These are phyloP conservation scores for Alaudala cheleensis DNA, from an alignment of 2,113 vertebrate genomes.

Conservation along the genomic window DNA sequence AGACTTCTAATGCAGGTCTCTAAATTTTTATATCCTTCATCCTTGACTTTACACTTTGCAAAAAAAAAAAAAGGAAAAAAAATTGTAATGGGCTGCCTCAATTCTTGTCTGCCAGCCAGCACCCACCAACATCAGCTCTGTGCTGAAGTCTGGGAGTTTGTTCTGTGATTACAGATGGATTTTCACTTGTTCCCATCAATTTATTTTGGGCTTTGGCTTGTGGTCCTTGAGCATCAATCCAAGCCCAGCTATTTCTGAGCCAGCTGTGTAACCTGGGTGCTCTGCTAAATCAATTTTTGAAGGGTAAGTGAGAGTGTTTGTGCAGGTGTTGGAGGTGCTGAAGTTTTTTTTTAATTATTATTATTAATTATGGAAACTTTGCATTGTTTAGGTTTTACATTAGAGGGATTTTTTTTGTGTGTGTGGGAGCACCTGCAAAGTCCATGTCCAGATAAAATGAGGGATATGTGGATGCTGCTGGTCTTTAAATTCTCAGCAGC, in stretches of 20 bases:
- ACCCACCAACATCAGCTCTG: neutral
- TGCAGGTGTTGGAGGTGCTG: neutral
- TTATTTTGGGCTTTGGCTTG: neutral
- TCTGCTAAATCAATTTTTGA: neutral
- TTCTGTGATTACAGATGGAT: neutral
- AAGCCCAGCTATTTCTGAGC: neutral
- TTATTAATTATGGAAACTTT: neutral
- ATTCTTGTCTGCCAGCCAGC: neutral
- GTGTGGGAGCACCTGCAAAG: neutral
- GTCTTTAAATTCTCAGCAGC: neutral
- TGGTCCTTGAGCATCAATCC: neutral
- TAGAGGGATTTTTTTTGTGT: neutral
- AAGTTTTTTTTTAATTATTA: neutral
- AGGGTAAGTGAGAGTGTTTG: neutral
- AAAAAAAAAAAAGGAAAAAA: neutral
- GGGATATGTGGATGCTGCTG: neutral
- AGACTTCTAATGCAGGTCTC: neutral
- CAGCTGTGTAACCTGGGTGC: neutral
- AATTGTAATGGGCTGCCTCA: neutral
- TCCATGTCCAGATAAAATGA: neutral
- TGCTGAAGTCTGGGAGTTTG: neutral
- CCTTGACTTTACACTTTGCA: neutral
- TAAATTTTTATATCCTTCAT: slow-evolving; percentile 28
- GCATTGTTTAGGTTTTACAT: neutral
- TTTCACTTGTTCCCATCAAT: slow-evolving; percentile 9